Conservation (phyloP, 2,113 vertebrate genomes). For the Oreochromis tanganicae region DNA sequence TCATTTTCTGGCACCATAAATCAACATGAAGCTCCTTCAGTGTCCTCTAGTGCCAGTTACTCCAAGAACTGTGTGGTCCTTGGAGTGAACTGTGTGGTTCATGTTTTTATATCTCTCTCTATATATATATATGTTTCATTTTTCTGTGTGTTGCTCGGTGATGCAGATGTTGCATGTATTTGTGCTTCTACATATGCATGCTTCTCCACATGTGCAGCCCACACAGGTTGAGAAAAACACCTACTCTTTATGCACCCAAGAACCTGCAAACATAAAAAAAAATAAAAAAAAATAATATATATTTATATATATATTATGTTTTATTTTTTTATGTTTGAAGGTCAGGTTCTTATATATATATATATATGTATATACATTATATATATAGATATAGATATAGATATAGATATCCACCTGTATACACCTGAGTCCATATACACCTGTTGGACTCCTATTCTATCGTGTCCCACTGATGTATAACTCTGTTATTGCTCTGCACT, state of each 20-base stretch:
- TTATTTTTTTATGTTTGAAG: not conserved
- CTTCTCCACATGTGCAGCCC: no score
- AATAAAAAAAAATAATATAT: no score
- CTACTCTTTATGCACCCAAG: no score
- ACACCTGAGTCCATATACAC: no score
- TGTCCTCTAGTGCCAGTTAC: not conserved
- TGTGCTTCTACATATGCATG: no score
- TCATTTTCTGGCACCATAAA: not conserved
- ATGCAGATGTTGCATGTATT: no score
- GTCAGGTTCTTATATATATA: not conserved
- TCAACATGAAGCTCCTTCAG: not conserved
- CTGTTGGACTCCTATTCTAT: not conserved
- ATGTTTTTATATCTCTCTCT: not conserved
- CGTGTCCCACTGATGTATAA: not conserved
- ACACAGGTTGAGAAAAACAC: no score
- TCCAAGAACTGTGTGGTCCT: not conserved
- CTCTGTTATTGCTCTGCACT: not conserved
- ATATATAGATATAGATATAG: no score
- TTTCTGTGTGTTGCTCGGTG: no score
- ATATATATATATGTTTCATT: not conserved
- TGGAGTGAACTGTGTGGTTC: not conserved
- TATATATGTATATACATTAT: no score
- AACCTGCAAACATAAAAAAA: no score
- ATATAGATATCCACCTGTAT: rapidly evolving
- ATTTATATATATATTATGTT: no score